Conservation (phyloP, 2,888 invertebrate genomes). For the Trissoscelio sp. region DNA sequence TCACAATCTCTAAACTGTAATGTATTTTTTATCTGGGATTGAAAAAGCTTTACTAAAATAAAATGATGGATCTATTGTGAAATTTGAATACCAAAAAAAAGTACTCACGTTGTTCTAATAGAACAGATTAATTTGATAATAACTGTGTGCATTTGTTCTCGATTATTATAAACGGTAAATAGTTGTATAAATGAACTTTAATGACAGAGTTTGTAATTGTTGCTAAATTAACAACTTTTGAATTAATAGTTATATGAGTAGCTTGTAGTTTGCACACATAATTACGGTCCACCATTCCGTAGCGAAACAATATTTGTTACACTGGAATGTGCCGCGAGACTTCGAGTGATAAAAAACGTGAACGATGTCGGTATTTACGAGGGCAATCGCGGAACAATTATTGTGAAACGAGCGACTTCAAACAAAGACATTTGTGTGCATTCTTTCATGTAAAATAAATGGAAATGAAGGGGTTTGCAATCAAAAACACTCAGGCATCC, state of each 20-base stretch:
- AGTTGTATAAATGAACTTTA: not conserved
- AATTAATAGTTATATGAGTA: slow-evolving; percentile 1
- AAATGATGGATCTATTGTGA: too few species aligned
- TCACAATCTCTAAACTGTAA: too few species aligned
- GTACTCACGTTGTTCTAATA: too few species aligned
- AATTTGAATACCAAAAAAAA: too few species aligned
- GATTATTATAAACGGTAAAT: too few species aligned
- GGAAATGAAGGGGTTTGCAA: slow-evolving; percentile 34
- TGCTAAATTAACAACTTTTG: slow-evolving; percentile 1
- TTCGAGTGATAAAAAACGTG: slow-evolving; percentile 8
- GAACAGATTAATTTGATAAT: too few species aligned
- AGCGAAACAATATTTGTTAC: slow-evolving; percentile 5
- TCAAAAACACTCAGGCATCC: slow-evolving; percentile 28
- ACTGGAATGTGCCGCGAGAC: not conserved
- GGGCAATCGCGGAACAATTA: slow-evolving; percentile 26
- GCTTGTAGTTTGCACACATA: not conserved
- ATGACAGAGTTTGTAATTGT: not conserved
- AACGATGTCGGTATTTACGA: not conserved
- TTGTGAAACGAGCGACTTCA: slow-evolving; percentile 1
- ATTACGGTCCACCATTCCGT: not conserved
- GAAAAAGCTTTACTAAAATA: too few species aligned
- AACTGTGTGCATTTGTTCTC: too few species aligned
- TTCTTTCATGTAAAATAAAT: slow-evolving; percentile 27
- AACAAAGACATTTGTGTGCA: slow-evolving; percentile 17
- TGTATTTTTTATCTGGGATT: too few species aligned